Evolutionary conservation across 2,888 invertebrate species (phyloP), one percentile per base, ranked within the genome.

Genomic region (Oconnorella tubifera): DNA sequence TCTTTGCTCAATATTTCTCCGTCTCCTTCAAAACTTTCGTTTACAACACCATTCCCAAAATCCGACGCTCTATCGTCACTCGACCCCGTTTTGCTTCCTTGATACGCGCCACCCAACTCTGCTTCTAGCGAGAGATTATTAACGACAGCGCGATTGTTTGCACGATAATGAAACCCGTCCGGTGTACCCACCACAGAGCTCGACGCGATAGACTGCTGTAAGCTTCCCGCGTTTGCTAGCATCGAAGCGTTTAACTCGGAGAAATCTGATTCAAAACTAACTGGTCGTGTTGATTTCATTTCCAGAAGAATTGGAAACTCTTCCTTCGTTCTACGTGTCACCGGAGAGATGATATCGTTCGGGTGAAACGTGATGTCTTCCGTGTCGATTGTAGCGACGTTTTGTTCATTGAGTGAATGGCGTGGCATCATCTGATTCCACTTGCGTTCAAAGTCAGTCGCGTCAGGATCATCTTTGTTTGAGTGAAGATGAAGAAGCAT

Each of bases 371-470:
- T 60, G n/a, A 60, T 60, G 60, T 60, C 60, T n/a, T 50, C 49
- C 14, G 60, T 4, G 14, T 50, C 60, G 4, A 48, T 50, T n/a
- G 50, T 50, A 25, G 50, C 60, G 49, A 2, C 14, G 49, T 3
- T 28, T 28, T 50, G 50, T 2, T 29, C 25, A 23, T n/a, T 23
- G 31, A 25, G 29, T 3, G 33, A 25, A 25, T 59, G 59, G 23
- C 60, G 60, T 27, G 77, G 74, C 58, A 74, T 68, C 51, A 78
- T 65, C 62, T 76, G 66, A 72, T 89, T 87, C 90, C 90, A 90
- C 63, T 89, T 86, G 56, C 85, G 85, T 73, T 90, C 89, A 78
- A 91, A 91, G 78, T 66, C 65, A 1, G 57, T 40, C 2, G 64
- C 33, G 33, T 89, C 86, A 56, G 83, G 85, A 49, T 69, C 63